Evolutionary conservation across 1,140 invertebrate species (phyloP), one percentile per base, ranked within the genome.

Genomic region (Metopolophium dirhodum): DNA sequence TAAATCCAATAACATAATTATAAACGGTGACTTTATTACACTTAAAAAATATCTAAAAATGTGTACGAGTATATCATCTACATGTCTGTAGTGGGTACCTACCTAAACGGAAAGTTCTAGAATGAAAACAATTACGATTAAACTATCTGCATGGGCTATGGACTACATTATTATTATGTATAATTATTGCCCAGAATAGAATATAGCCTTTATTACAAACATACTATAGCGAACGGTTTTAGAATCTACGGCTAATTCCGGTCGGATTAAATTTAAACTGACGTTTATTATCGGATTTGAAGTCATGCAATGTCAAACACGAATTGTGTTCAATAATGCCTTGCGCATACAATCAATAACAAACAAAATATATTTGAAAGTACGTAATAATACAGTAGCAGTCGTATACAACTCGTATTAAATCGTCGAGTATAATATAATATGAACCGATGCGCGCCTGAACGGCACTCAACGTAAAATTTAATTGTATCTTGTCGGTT

Each of bases 401-500:
- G 14, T 77, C n/a, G 61, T n/a, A 18, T 14, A 68, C 41, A 41
- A 41, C 30, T 3, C 30, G 61, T 68, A n/a, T 68, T 61, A 61
- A 68, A n/a, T 68, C 61, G 14, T 77, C 30, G 61, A 77, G n/a
- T n/a, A 41, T 41, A 41, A 4, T 4, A 41, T 41, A 41, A 41
- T 41, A n/a, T 68, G 61, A n/a, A n/a, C 30, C 30, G 14, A n/a
- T 68, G 61, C 4, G 61, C 30, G 61, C 14, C 30, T 6, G 61
- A n/a, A 77, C 3, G 61, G 61, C 14, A 77, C 61, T 77, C 61
- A 7, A n/a, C 61, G 61, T 7, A 77, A 4, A n/a, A 77, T 77
- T 77, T 77, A 77, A 77, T 77, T n/a, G 61, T 77, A 77, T 77
- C 61, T 77, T n/a, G 61, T 77, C 61, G 61, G 61, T 77, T 77